Evolutionary conservation across 2,888 invertebrate genomes (phyloP).

Genomic region (Hirtodrosophila histrioides): DNA sequence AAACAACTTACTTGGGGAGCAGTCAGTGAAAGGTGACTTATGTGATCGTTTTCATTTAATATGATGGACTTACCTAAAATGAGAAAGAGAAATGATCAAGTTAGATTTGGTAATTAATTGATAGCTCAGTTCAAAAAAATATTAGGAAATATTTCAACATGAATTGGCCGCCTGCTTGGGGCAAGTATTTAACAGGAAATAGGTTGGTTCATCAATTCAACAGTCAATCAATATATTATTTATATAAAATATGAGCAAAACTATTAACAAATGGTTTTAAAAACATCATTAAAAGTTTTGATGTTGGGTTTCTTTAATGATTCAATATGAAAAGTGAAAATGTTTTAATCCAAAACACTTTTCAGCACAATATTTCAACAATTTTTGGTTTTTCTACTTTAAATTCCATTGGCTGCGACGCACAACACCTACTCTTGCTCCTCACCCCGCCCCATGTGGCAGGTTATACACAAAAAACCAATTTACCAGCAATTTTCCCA

Average conservation of each 20-base stretch:
- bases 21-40: constrained; percentile 29
- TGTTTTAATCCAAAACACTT: constrained; percentile 23
- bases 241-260: background rate
- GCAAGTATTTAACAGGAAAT: no score
- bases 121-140: constrained; percentile 1
- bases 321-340: background rate
- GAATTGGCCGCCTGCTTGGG: no score
- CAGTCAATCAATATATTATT: no score
- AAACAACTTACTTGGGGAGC: background rate
- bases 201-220: background rate
- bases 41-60: background rate
- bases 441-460: background rate
- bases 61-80: constrained; percentile 67
- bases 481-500: constrained; percentile 78
- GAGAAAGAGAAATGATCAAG: constrained; percentile 43
- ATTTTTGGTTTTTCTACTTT: constrained; percentile 29
- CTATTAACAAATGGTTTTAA: constrained; percentile 1
- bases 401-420: constrained; percentile 22
- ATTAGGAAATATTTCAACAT: no score
- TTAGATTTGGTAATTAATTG: constrained; percentile 48
- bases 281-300: constrained; percentile 7
- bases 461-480: constrained; percentile 66
- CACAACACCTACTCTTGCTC: background rate
- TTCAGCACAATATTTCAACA: constrained; percentile 12
- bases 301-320: no score